Evolutionary conservation across 53 echinoderm and acorn worm species (phyloP), one percentile per base, ranked within the genome.

Genomic region (Luidia sarsii): DNA sequence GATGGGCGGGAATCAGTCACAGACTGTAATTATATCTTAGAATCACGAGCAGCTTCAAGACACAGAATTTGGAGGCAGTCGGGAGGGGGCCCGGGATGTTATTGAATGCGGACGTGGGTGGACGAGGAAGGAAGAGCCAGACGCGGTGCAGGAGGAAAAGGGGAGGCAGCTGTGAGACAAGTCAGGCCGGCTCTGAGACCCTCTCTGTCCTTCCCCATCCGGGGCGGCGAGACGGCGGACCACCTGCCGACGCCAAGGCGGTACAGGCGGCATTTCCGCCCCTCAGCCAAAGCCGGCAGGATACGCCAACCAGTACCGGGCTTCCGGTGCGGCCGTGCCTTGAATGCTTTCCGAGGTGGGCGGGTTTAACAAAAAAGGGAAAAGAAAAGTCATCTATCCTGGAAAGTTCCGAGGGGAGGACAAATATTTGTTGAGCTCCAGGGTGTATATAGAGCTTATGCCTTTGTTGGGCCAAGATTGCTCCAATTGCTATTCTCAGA

Each of bases 271-370:
- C 30, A 28, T 45, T 48, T 61, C 77, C 77, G 41, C 48, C 30
- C 64, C 32, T 11, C 31, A 35, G 45, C 67, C 27, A 34, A 2
- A 53, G 36, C 34, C 50, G 70, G 36, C 52, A 33, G 52, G 70
- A 52, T 52, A 70, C 30, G 7, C 51, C 33, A 15, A 9, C 33
- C 51, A 33, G 53, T 70, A 32, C 43, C 31, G 29, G n/a, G 6
- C 74, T 74, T 74, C 74, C 77, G 77, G 77, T 60, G 13, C 39
- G 61, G 18, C 61, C 77, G 77, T n/a, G n/a, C n/a, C n/a, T n/a
- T n/a, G 33, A 60, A 46, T 61, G 14, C 30, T 30, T 27, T 41
- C 43, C 77, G 30, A 60, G 61, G 59, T 45, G 59, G 61, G 45
- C 59, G 31, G 41, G 48, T 60, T 77, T 46, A 61, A 32, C 20